Conservation (phyloP, 1,140 invertebrate species). For the Zelostemma sp. region DNA sequence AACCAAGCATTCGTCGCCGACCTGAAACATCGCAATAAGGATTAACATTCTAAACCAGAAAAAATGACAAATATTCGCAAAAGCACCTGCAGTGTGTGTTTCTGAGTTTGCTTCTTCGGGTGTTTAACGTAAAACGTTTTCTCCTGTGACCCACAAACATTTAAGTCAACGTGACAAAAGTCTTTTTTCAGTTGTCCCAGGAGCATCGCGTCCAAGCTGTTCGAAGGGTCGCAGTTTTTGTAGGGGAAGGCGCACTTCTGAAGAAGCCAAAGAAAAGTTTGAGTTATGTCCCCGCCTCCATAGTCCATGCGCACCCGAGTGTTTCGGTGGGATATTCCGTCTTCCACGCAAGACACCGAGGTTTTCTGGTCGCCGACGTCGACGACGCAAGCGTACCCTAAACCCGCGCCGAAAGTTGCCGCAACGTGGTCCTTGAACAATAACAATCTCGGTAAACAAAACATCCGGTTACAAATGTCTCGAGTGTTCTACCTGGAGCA, state of each 20-base stretch:
- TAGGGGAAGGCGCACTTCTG: conserved; percentile 92
- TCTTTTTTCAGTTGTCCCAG: conserved; percentile 89
- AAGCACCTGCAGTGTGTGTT: conserved; percentile 78
- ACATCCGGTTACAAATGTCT: too few relatives aligned
- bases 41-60: not conserved
- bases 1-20: conserved; percentile 94
- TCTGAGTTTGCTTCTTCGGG: conserved; percentile 78
- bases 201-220: conserved; percentile 80
- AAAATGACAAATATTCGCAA: not conserved
- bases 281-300: conserved; percentile 90
- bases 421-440: conserved; percentile 85
- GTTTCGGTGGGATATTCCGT: conserved; percentile 92
- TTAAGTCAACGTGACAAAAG: conserved; percentile 92
- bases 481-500: conserved; percentile 77
- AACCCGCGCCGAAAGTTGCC: conserved; percentile 93
- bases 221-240: conserved; percentile 79
- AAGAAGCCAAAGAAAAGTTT: conserved; percentile 87
- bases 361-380: conserved; percentile 97
- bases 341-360: conserved; percentile 95
- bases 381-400: conserved; percentile 93
- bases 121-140: conserved; percentile 83
- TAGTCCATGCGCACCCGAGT: conserved; percentile 89
- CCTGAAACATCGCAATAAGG: conserved; percentile 64
- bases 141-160: conserved; percentile 87
- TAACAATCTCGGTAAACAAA: too few relatives aligned